phyloP scores from a whole-genome alignment of 2,888 invertebrate genomes.

The Urechis unicinctus region DNA sequence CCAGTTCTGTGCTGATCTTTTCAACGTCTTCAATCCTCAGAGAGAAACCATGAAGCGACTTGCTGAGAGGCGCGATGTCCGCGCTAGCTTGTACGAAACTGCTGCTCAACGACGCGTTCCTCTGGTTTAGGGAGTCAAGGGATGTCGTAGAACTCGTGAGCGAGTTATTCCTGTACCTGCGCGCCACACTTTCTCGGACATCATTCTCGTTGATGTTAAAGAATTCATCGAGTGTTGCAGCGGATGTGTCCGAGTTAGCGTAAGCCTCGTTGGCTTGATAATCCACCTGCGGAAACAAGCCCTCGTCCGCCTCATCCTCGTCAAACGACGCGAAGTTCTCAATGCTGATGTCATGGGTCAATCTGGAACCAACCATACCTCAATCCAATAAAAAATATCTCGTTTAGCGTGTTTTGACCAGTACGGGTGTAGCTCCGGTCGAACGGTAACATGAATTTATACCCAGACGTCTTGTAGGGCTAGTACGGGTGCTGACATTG shows the following conservation, averaged over 20 bases:
- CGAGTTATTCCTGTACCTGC: background rate
- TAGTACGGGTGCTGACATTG: too few relatives aligned
- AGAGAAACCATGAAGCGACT: background rate
- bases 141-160: background rate
- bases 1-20: constrained; percentile 5
- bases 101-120: background rate
- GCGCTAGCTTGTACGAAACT: background rate
- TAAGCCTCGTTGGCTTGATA: background rate
- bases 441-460: too few relatives aligned
- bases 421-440: too few relatives aligned
- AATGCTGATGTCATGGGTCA: background rate
- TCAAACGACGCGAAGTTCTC: background rate
- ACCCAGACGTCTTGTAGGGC: too few relatives aligned
- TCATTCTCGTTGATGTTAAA: background rate
- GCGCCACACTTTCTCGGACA: background rate
- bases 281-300: background rate
- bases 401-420: too few relatives aligned
- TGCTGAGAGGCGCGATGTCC: too few relatives aligned
- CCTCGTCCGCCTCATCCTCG: background rate
- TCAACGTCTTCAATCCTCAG: constrained; percentile 6
- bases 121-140: background rate
- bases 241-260: too few relatives aligned
- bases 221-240: background rate
- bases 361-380: background rate
- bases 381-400: background rate